Conservation (phyloP, 64 coral and sea anemone species). For the Hydrozoanthus tunicans region DNA sequence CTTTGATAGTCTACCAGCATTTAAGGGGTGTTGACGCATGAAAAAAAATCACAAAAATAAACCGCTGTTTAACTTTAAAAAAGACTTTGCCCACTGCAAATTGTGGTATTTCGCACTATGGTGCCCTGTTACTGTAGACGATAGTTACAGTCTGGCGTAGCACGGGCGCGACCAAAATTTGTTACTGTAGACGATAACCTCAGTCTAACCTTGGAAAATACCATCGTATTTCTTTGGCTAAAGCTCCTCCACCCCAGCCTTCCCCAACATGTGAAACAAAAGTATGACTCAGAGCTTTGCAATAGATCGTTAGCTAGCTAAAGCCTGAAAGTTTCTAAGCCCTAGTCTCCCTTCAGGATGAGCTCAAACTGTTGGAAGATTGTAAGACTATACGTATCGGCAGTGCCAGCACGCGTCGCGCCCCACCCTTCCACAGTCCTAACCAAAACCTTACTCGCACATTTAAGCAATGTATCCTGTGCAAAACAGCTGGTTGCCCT, state of each 20-base stretch:
- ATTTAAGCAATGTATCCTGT: neutral
- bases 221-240: neutral
- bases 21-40: too few species aligned
- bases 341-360: neutral
- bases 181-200: neutral
- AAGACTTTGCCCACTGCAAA: neutral
- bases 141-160: neutral
- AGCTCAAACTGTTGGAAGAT: neutral
- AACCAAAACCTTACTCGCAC: neutral
- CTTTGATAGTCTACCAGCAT: too few species aligned
- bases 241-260: neutral
- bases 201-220: slow-evolving; percentile 1
- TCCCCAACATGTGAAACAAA: neutral
- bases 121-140: neutral
- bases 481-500: neutral
- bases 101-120: neutral
- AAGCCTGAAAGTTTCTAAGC: neutral
- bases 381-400: neutral
- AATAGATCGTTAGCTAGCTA: neutral
- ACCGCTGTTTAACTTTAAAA: too few species aligned
- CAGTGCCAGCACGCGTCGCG: neutral
- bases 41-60: too few species aligned
- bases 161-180: neutral
- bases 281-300: neutral
- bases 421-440: neutral